These are phyloP conservation scores for Sebastolobus altivelis DNA, from an alignment of 2,797 vertebrate species.

Conservation along the genomic window DNA sequence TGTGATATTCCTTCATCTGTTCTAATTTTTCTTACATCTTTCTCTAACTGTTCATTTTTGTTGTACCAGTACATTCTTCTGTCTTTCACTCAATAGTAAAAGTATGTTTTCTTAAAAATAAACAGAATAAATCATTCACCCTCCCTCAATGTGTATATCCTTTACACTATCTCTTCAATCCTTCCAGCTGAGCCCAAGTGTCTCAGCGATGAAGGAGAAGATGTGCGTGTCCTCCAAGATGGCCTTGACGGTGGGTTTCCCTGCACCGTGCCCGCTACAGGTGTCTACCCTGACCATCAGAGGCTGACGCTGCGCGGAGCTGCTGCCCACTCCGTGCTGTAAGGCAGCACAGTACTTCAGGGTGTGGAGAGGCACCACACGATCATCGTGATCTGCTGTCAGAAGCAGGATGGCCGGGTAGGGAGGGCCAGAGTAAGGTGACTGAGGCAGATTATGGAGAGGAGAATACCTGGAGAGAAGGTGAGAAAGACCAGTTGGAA, in stretches of 20 bases:
- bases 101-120: background rate
- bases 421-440: constrained; percentile 52
- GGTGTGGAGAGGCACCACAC: constrained; percentile 87
- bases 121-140: background rate
- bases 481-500: background rate
- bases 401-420: constrained; percentile 84
- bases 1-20: too few species aligned
- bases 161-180: constrained; percentile 35
- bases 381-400: constrained; percentile 86
- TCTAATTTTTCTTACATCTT: background rate
- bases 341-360: constrained; percentile 83
- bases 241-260: constrained; percentile 86
- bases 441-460: constrained; percentile 80
- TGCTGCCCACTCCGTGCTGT: constrained; percentile 77
- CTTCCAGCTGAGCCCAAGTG: constrained; percentile 81
- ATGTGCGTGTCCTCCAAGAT: constrained; percentile 85
- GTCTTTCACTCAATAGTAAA: background rate
- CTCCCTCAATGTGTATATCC: accelerated
- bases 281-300: constrained; percentile 85
- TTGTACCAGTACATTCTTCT: background rate
- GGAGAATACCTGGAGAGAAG: constrained; percentile 82
- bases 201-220: constrained; percentile 83
- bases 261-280: constrained; percentile 84
- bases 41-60: background rate
- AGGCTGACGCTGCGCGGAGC: constrained; percentile 73